Conservation (phyloP, 1,140 invertebrate species). For the Prorops nasuta region DNA sequence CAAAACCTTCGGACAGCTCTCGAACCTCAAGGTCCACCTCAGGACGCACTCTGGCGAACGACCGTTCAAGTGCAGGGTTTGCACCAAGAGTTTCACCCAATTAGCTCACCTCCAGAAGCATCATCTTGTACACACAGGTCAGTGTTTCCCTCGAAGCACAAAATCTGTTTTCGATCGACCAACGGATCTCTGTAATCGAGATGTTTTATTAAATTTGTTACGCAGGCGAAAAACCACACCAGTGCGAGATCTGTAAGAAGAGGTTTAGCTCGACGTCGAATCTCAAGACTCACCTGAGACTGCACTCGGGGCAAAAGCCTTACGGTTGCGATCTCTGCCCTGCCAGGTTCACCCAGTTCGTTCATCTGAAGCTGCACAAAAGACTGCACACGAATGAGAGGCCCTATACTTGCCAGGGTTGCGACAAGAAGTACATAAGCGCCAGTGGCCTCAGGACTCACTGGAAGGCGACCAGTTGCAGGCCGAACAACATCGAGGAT, state of each 20-base stretch:
- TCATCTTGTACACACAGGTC: constrained; percentile 92
- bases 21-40: constrained; percentile 97
- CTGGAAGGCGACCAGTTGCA: constrained; percentile 94
- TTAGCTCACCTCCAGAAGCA: constrained; percentile 96
- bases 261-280: constrained; percentile 98
- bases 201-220: no score
- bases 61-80: constrained; percentile 96
- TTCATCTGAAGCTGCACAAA: constrained; percentile 96
- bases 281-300: constrained; percentile 94
- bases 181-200: no score
- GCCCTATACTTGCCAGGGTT: constrained; percentile 94
- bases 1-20: constrained; percentile 98
- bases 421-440: constrained; percentile 97
- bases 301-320: constrained; percentile 96
- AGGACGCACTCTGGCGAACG: constrained; percentile 96
- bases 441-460: constrained; percentile 93
- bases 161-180: no score
- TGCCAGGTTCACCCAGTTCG: constrained; percentile 98
- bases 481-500: constrained; percentile 83
- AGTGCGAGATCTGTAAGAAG: constrained; percentile 97
- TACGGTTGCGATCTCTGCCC: constrained; percentile 96
- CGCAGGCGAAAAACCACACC: constrained; percentile 92
- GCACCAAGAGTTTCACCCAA: constrained; percentile 96
- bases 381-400: constrained; percentile 96
- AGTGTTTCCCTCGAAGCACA: no score